phyloP scores from a whole-genome alignment of 2,888 invertebrate genomes.

The Lordiphosa andalusiaca region DNA sequence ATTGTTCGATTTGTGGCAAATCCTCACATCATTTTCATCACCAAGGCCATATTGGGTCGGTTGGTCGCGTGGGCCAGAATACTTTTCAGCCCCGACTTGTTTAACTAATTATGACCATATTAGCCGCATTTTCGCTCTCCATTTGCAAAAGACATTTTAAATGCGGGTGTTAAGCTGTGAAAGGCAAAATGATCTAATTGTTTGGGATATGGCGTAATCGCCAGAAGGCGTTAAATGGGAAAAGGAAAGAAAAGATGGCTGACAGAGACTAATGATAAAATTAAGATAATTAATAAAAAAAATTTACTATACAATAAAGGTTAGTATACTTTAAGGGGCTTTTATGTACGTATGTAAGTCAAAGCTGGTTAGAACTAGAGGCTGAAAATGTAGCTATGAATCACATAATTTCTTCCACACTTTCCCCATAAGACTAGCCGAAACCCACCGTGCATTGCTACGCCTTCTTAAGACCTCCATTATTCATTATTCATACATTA shows the following conservation, averaged over 20 bases:
- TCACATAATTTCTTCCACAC: no score
- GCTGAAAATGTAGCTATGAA: no score
- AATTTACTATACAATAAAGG: no score
- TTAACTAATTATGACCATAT: slow-evolving; percentile 61
- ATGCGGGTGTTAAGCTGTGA: slow-evolving; percentile 12
- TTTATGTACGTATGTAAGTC: no score
- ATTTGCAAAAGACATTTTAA: slow-evolving; percentile 39
- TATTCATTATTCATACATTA: no score
- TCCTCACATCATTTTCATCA: slow-evolving; percentile 45
- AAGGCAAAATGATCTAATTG: slow-evolving; percentile 32
- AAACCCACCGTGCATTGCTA: no score
- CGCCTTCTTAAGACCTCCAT: no score
- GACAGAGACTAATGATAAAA: neutral
- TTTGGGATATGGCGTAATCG: slow-evolving; percentile 16
- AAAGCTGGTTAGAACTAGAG: no score
- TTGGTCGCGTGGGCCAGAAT: slow-evolving; percentile 35
- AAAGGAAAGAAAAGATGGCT: neutral
- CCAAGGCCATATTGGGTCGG: slow-evolving; percentile 23
- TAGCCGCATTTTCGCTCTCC: slow-evolving; percentile 31
- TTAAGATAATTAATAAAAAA: no score
- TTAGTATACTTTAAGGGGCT: no score
- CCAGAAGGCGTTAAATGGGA: slow-evolving; percentile 15
- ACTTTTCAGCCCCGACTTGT: slow-evolving; percentile 29
- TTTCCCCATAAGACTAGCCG: no score
- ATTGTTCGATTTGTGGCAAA: slow-evolving; percentile 29